Evolutionary conservation across 2,113 vertebrate species (phyloP).

Genomic region (Catharus fuscescens): DNA sequence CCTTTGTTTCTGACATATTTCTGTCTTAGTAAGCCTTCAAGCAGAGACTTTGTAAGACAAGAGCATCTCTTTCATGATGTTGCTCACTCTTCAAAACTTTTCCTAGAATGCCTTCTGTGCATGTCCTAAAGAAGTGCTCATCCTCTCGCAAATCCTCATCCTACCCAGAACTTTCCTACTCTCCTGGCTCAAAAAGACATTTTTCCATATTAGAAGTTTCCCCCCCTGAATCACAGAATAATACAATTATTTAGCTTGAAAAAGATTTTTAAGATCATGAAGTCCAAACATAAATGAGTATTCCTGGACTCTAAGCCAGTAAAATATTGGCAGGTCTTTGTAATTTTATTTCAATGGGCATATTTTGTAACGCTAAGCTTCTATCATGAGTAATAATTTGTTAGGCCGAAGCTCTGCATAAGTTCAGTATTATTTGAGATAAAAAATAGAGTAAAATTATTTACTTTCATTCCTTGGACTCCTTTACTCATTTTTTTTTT

Average conservation of each 20-base stretch:
- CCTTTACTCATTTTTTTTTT: not conserved
- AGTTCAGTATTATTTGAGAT: not conserved
- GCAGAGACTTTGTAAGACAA: not conserved
- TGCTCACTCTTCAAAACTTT: not conserved
- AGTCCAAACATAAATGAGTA: not conserved
- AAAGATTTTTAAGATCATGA: not conserved
- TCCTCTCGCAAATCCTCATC: not conserved
- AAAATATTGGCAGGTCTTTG: not conserved
- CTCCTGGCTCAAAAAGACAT: accelerated
- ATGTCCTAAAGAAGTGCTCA: not conserved
- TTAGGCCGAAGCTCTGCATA: not conserved
- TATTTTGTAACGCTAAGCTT: not conserved
- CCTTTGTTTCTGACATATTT: not conserved
- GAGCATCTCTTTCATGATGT: not conserved
- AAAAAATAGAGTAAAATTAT: not conserved
- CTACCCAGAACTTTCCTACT: not conserved
- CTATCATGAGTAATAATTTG: not conserved
- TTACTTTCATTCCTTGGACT: not conserved
- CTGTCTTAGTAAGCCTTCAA: not conserved
- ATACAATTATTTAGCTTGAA: not conserved
- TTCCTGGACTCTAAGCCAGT: not conserved
- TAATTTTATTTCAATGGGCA: not conserved
- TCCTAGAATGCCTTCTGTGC: not conserved
- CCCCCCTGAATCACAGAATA: not conserved
- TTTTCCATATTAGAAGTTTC: not conserved